Evolutionary conservation across 2,113 vertebrate genomes (phyloP).

Genomic region (Cryptoleucopteryx plumbea): DNA sequence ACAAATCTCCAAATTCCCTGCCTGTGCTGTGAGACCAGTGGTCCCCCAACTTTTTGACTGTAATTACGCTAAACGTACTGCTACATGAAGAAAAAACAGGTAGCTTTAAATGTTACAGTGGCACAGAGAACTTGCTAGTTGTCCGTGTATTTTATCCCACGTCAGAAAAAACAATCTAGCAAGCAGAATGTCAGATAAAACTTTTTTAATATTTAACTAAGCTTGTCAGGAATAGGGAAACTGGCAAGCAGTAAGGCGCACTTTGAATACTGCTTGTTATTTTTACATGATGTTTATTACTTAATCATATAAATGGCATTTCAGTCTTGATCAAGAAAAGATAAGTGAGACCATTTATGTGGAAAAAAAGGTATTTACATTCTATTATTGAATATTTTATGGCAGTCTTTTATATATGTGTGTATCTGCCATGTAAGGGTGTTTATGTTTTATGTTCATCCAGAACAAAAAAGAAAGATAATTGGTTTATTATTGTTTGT

Average conservation of each 20-base stretch:
- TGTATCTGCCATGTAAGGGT: not conserved
- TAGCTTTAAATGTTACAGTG: not conserved
- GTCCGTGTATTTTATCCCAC: not conserved
- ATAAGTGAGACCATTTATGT: not conserved
- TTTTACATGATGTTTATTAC: not conserved
- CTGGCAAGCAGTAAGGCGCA: not conserved
- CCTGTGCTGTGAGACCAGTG: not conserved
- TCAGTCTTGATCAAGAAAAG: not conserved
- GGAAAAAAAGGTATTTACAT: not conserved
- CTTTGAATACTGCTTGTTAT: not conserved
- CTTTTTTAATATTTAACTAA: constrained; percentile 31
- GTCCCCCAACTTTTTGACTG: accelerated
- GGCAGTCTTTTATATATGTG: not conserved
- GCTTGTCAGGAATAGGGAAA: not conserved
- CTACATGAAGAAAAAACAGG: not conserved
- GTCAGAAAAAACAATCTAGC: not conserved
- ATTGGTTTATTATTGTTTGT: not conserved
- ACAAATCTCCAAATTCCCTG: not conserved
- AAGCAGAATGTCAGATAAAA: not conserved
- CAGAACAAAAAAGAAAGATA: not conserved
- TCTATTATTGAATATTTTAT: not conserved
- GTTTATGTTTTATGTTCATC: not conserved
- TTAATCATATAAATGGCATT: not conserved
- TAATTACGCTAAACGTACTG: not conserved
- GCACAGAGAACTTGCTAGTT: not conserved